Conservation (phyloP, 2,113 vertebrate species). For the Melospiza melodia region DNA sequence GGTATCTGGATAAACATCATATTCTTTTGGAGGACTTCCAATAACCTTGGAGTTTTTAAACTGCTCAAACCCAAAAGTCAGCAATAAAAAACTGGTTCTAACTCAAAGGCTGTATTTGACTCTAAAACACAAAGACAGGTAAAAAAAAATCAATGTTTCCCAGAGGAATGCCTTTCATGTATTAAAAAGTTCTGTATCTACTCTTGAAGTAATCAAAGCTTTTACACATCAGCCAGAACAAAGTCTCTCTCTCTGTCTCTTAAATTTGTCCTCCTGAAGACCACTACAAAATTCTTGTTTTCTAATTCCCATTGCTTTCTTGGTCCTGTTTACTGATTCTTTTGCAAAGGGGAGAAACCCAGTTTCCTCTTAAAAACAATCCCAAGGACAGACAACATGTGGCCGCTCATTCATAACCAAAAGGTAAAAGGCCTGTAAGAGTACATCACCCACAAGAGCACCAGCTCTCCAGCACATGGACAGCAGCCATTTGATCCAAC, state of each 20-base stretch:
- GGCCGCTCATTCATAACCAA: background rate
- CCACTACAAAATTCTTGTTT: background rate
- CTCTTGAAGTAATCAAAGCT: background rate
- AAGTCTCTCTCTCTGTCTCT: background rate
- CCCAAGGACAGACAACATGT: background rate
- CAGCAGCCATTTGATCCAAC: background rate
- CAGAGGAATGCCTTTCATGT: background rate
- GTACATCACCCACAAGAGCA: background rate
- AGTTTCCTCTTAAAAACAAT: background rate
- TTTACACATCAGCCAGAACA: background rate
- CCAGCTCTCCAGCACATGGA: background rate
- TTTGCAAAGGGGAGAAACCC: background rate
- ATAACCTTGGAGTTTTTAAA: background rate
- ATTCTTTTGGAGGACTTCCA: background rate
- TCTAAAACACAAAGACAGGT: background rate
- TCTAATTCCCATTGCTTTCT: background rate
- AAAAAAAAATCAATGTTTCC: background rate
- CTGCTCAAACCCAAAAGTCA: background rate
- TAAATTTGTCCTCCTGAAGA: background rate
- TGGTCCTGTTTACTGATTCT: background rate
- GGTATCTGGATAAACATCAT: background rate
- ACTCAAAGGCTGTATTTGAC: background rate
- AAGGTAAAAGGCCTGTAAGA: background rate
- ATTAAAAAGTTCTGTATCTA: background rate
- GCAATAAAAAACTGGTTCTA: background rate